Evolutionary conservation across 1,140 invertebrate genomes (phyloP), one percentile per base, ranked within the genome.

Genomic region (Tetragonula clypearis): DNA sequence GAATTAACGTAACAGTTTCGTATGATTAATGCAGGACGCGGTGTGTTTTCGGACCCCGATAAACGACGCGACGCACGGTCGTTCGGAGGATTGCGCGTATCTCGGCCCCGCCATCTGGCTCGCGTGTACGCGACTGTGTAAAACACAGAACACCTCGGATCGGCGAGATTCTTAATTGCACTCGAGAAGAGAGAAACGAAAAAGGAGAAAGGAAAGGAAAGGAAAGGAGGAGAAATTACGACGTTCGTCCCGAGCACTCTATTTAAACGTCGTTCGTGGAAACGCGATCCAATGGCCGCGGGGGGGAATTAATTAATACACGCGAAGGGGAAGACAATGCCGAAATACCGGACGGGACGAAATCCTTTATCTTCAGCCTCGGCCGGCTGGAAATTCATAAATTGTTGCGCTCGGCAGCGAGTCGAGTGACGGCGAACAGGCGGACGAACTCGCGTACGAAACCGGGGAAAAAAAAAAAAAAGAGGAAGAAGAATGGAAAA

Each of bases 251-350:
- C 55, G 74, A 78, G 82, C 65, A 78, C 82, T 83, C 74, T 78
- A 71, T 83, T 83, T 83, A 83, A 87, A 89, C 83, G 75, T 72
- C 82, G 82, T 79, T 84, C 77, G 49, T 84, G 83, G 55, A 84
- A 79, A 79, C 66, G 65, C 35, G 21, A 65, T 26, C 55, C 68
- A 8, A 8, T 41, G 66, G 66, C 55, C 82, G n/a, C 65, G 49
- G 69, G 2, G 69, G 1, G 71, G 41, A 80, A 85, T 85, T 81
- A 85, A 85, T 85, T 85, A 81, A 85, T 81, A 74, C 71, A 30
- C 41, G 68, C 49, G 77, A 41, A 30, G 49, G 49, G 56, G 53
- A 56, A 81, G 60, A 85, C 78, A 85, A 81, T 85, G 60, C 19
- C 66, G n/a, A 56, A 65, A 26, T 5, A 30, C 30, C 30, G 30